Conservation (phyloP, 2,888 invertebrate genomes). For the Lithosia quadra region DNA sequence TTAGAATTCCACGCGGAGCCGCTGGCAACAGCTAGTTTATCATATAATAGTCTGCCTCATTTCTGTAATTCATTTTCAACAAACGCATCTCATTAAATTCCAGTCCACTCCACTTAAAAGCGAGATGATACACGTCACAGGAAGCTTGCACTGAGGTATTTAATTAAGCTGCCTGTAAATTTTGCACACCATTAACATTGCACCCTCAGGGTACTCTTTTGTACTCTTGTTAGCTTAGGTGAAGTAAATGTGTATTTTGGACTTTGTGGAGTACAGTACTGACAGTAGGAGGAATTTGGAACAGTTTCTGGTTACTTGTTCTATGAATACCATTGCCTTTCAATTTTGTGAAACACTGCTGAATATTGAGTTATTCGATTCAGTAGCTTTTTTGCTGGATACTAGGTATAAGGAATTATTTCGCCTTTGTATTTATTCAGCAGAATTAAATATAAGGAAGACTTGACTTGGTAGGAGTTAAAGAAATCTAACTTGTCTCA, state of each 20-base stretch:
- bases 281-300: not conserved
- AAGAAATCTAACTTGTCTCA: too few species aligned
- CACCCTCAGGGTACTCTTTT: constrained; percentile 44
- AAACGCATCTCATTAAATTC: constrained; percentile 11
- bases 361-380: too few species aligned
- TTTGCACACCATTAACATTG: constrained; percentile 47
- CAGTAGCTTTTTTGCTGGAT: too few species aligned
- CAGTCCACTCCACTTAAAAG: constrained; percentile 27
- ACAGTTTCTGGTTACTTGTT: not conserved
- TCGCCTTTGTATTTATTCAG: too few species aligned
- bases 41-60: not conserved
- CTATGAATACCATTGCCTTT: not conserved
- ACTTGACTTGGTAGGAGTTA: too few species aligned
- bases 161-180: constrained; percentile 59
- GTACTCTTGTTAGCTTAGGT: constrained; percentile 53
- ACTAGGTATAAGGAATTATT: too few species aligned
- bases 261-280: not conserved
- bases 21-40: too few species aligned
- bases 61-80: constrained; percentile 10
- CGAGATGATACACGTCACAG: constrained; percentile 33
- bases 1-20: too few species aligned
- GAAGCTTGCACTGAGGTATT: constrained; percentile 51
- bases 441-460: too few species aligned
- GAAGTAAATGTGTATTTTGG: constrained; percentile 46
- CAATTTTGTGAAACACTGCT: too few species aligned